These are phyloP conservation scores for Rhingia campestris DNA, from an alignment of 2,888 invertebrate genomes.

Conservation along the genomic window DNA sequence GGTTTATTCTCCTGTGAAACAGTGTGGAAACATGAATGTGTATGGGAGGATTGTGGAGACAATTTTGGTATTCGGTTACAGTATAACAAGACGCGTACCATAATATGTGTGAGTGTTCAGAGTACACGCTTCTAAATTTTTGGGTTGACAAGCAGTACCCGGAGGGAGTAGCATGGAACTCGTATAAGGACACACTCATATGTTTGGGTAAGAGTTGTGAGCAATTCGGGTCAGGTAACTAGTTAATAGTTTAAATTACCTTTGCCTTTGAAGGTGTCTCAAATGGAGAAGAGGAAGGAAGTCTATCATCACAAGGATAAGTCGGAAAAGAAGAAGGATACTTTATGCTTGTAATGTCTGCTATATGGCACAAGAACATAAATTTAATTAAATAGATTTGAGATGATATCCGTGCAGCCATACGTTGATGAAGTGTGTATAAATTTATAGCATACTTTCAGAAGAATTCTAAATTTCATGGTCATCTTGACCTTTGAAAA, in stretches of 20 bases:
- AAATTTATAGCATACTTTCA: no score
- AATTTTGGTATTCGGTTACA: constrained; percentile 72
- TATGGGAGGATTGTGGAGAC: constrained; percentile 34
- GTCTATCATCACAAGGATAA: no score
- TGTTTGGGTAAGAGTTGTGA: constrained; percentile 6
- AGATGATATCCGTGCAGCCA: no score
- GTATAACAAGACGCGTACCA: constrained; percentile 58
- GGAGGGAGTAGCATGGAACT: neutral
- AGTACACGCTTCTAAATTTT: constrained; percentile 9
- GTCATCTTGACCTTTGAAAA: no score
- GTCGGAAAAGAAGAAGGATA: no score
- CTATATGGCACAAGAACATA: no score
- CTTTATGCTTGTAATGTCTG: no score
- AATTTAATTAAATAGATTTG: no score
- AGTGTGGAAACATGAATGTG: constrained; percentile 39
- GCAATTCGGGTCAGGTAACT: constrained; percentile 68
- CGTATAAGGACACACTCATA: neutral
- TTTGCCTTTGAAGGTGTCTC: constrained; percentile 37
- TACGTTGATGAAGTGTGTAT: no score
- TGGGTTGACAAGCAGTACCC: constrained; percentile 25
- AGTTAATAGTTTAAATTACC: constrained; percentile 71
- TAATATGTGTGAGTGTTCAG: constrained; percentile 15
- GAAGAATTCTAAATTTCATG: no score
- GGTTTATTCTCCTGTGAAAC: constrained; percentile 5
- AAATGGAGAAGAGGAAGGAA: neutral